These are phyloP conservation scores for Luscinia luscinia DNA, from an alignment of 2,797 vertebrate species.

Conservation along the genomic window DNA sequence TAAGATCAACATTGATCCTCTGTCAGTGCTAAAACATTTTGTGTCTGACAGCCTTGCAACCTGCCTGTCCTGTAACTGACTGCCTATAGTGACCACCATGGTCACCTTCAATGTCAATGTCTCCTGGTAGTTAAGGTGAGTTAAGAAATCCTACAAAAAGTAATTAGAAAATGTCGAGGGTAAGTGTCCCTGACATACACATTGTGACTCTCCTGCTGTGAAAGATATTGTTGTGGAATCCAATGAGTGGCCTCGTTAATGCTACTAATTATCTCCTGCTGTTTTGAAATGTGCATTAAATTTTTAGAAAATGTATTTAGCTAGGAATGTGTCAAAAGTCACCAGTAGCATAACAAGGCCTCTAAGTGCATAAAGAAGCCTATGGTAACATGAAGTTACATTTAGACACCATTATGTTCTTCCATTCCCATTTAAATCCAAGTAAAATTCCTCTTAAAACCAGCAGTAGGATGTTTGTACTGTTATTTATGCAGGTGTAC, in stretches of 20 bases:
- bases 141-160: conserved; percentile 74
- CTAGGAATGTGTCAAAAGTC: conserved; percentile 51
- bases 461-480: neutral
- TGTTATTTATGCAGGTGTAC: neutral
- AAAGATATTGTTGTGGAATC: conserved; percentile 81
- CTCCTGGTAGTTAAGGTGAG: conserved; percentile 62
- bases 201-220: conserved; percentile 76
- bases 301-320: conserved; percentile 66
- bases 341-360: conserved; percentile 29
- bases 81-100: neutral
- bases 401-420: neutral
- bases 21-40: neutral
- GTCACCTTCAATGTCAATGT: conserved; percentile 57
- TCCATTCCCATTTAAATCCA: neutral
- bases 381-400: neutral
- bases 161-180: conserved; percentile 88
- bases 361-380: neutral
- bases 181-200: conserved; percentile 76
- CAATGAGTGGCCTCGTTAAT: conserved; percentile 85
- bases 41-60: neutral
- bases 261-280: conserved; percentile 83
- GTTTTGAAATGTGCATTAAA: conserved; percentile 72
- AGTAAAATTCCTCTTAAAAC: neutral
- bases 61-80: conserved; percentile 62
- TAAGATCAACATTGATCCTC: neutral